Evolutionary conservation across 2,113 vertebrate genomes (phyloP).

Genomic region (Irena cyanogastra): DNA sequence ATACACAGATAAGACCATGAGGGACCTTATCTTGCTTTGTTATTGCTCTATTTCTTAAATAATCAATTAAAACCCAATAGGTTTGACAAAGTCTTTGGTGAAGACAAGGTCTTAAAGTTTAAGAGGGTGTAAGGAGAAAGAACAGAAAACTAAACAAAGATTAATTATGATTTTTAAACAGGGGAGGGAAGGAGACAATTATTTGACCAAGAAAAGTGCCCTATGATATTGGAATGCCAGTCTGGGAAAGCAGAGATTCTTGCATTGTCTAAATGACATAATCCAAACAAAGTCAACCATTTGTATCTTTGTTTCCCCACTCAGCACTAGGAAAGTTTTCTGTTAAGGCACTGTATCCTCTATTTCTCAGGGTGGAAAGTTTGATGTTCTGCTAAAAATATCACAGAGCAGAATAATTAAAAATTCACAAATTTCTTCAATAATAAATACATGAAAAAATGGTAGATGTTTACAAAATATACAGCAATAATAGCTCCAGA

Average conservation of each 20-base stretch:
- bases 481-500: neutral
- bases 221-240: neutral
- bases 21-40: neutral
- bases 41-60: neutral
- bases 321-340: neutral
- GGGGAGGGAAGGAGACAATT: neutral
- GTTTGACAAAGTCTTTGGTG: neutral
- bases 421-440: neutral
- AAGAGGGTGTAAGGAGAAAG: neutral
- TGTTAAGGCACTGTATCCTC: neutral
- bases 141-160: neutral
- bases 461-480: neutral
- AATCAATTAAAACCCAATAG: neutral
- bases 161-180: neutral
- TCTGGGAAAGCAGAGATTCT: neutral
- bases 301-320: neutral
- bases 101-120: neutral
- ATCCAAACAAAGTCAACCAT: neutral
- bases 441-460: neutral
- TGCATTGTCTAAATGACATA: fast-evolving
- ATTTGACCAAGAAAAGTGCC: neutral
- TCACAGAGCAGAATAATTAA: neutral
- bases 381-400: neutral
- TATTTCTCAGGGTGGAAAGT: neutral
- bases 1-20: neutral